phyloP scores from a whole-genome alignment of 2,113 vertebrate genomes.

The Setophaga kirtlandii region DNA sequence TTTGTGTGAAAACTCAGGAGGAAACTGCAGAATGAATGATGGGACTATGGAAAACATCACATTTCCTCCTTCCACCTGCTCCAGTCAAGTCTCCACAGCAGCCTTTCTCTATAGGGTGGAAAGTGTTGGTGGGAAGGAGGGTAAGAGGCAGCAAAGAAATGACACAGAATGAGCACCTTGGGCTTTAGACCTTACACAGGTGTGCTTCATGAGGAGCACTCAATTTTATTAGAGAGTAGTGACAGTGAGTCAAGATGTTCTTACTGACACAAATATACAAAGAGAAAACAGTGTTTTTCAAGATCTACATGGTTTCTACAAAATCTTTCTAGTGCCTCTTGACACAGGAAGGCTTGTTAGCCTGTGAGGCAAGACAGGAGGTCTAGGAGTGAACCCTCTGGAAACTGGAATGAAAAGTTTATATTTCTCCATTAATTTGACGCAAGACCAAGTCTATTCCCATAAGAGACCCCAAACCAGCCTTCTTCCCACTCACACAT shows the following conservation, averaged over 20 bases:
- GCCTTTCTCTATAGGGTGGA: background rate
- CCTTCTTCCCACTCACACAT: background rate
- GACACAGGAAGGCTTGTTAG: background rate
- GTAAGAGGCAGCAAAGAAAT: background rate
- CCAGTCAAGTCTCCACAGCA: background rate
- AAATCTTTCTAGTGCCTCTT: background rate
- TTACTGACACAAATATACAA: background rate
- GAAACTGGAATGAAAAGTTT: background rate
- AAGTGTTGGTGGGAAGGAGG: background rate
- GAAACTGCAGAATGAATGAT: background rate
- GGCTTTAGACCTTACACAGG: background rate
- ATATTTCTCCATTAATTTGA: background rate
- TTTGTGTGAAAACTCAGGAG: background rate
- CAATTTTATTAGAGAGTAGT: background rate
- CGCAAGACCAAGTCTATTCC: background rate
- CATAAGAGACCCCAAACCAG: rapidly evolving
- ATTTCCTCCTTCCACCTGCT: background rate
- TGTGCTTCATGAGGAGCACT: rapidly evolving
- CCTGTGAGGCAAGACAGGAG: background rate
- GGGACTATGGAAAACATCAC: background rate
- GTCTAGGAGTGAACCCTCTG: background rate
- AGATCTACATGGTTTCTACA: background rate
- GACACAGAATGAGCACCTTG: rapidly evolving
- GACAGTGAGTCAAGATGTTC: background rate
- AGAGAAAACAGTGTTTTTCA: background rate